Evolutionary conservation across 2,888 invertebrate species (phyloP).

Genomic region (Anagyrus pseudococci): DNA sequence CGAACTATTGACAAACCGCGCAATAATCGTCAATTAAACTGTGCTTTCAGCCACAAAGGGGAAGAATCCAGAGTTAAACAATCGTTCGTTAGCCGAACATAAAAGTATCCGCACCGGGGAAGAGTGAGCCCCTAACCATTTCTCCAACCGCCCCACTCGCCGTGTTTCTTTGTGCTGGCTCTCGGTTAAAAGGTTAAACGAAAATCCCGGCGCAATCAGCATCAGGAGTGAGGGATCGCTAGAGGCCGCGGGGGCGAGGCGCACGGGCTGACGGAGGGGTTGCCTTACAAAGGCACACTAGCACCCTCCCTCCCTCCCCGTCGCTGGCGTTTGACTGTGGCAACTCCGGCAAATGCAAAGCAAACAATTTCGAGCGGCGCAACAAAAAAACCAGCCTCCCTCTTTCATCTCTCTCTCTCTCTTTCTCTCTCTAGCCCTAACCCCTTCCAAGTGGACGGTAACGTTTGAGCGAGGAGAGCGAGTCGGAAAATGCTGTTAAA

Average conservation of each 20-base stretch:
- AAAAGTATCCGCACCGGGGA: not conserved
- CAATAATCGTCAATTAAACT: too few species aligned
- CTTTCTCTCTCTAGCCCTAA: too few species aligned
- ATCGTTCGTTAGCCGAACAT: conserved; percentile 25
- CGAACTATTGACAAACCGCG: too few species aligned
- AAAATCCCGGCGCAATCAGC: conserved; percentile 16
- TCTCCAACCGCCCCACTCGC: not conserved
- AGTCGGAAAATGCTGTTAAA: too few species aligned
- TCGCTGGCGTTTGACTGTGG: conserved; percentile 1
- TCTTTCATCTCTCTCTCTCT: too few species aligned
- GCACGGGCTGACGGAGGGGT: too few species aligned
- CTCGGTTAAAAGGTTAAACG: conserved; percentile 8
- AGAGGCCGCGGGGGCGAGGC: too few species aligned
- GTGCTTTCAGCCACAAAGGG: not conserved
- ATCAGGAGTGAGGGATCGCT: not conserved
- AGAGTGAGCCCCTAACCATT: too few species aligned
- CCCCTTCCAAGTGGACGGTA: too few species aligned
- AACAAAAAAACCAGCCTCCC: not conserved
- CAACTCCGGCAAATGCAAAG: conserved; percentile 32
- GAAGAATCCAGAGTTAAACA: conserved; percentile 14
- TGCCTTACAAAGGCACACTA: too few species aligned
- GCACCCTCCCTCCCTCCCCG: too few species aligned
- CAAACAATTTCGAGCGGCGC: conserved; percentile 26
- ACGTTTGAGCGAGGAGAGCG: too few species aligned
- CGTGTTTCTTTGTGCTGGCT: not conserved